Evolutionary conservation across 2,888 invertebrate species (phyloP), one percentile per base, ranked within the genome.

Genomic region (Philopedon plagiatum): DNA sequence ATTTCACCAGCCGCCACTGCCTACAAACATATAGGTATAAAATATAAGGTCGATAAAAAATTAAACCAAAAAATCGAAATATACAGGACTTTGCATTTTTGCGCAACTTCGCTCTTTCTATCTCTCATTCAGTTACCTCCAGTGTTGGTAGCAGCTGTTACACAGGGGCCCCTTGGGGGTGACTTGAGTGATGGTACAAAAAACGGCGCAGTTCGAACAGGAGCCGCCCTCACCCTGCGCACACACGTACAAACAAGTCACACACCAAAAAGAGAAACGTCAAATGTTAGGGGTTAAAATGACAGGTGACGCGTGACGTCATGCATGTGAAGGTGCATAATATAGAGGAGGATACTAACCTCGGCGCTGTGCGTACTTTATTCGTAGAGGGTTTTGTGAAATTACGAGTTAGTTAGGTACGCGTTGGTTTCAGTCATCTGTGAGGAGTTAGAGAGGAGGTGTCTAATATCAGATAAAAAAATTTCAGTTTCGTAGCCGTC

Each of bases 111-210:
- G 63, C 76, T 19, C 18, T 19, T 19, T 44, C 44, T 19, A 18
- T 44, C 21, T 34, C 19, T 23, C 39, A 7, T 39, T 57, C 19
- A 34, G 57, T 87, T 91, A 93, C 93, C 93, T 94, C 92, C 93
- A 94, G 86, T 94, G 94, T 85, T 92, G 91, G 88, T 91, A 93
- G 87, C 95, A 95, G 86, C 93, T 92, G 86, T 91, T 91, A 87
- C 95, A 95, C 86, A 94, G 89, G 83, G 90, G 88, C 84, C 93
- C 94, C 86, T 92, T 92, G 79, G 92, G 89, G 78, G 93, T 92
- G 81, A 90, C 88, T 86, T 92, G 91, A 79, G 92, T 88, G 84
- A 91, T 89, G 83, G 92, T 91, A 86, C 93, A 92, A 84, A 89
- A 89, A 83, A 93, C 91, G 83, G 92, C 92, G 88, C 95, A 94